Evolutionary conservation across 2,113 vertebrate species (phyloP), one percentile per base, ranked within the genome.

Genomic region (Bubo scandiacus): DNA sequence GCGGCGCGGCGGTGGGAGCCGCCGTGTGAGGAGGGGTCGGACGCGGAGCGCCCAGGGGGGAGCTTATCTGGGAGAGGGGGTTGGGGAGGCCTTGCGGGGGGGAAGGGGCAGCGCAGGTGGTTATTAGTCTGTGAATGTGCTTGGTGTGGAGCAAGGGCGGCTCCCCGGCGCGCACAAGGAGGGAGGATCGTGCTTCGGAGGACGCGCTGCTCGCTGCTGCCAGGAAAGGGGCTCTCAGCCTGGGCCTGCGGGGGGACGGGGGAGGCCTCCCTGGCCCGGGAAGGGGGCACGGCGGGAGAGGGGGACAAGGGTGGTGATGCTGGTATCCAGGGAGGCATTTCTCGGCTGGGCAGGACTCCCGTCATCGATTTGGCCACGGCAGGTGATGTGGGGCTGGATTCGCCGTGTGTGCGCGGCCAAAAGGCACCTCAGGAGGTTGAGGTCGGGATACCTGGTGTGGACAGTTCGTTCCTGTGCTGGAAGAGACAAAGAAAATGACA

Each of bases 331-430:
- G 86, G 80, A 3, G 70, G 1, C 6, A 1, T 3, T 10, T 29
- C 18, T 42, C 15, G 26, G 2, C 40, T 11, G 17, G 59, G 14
- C 20, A 23, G 61, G 55, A 6, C 36, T 32, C 19, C 4, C 43
- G 20, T 4, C 77, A 2, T 11, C 6, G 88, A 1, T 38, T 36
- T 34, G 79, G 27, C 38, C 52, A 0, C 15, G 9, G 86, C 43
- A 11, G 78, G 61, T 23, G 81, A 30, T 74, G 43, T 16, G 20
- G 32, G 62, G 67, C 43, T 23, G 34, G 7, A 5, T 23, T 29
- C 2, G 9, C 15, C 1, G 3, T n/a, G 38, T 26, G 36, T 3
- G 4, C 18, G 52, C 2, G 4, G 40, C 1, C 10, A 21, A 45
- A 58, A 73, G 71, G 71, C 63, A 6, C 21, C 17, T 25, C 26